Evolutionary conservation across 2,113 vertebrate species (phyloP).

Genomic region (Hippocampus guttulatus): DNA sequence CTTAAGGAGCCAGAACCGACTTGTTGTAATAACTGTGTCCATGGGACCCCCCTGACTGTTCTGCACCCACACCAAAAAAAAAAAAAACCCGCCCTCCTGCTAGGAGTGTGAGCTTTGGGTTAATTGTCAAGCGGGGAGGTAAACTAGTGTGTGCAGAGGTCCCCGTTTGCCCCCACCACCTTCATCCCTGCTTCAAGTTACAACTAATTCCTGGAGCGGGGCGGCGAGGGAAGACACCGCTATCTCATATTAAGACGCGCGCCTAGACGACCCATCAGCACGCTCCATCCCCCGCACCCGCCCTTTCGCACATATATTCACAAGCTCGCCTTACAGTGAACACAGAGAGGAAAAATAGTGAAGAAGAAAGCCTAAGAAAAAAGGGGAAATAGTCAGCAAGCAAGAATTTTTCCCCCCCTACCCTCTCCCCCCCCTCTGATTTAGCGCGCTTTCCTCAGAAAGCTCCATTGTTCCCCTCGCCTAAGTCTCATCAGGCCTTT

Average conservation of each 20-base stretch:
- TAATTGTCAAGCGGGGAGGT: conserved; percentile 95
- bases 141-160: conserved; percentile 88
- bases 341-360: conserved; percentile 56
- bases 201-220: conserved; percentile 87
- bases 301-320: conserved; percentile 35
- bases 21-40: conserved; percentile 52
- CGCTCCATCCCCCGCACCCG: conserved; percentile 15
- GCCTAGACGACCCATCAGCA: conserved; percentile 51
- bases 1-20: conserved; percentile 43
- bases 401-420: conserved; percentile 74
- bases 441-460: conserved; percentile 99
- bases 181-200: conserved; percentile 84
- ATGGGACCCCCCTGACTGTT: conserved; percentile 38
- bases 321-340: conserved; percentile 65
- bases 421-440: conserved; percentile 80
- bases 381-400: conserved; percentile 87
- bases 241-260: conserved; percentile 80
- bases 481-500: conserved; percentile 99
- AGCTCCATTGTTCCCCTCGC: conserved; percentile 98
- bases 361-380: conserved; percentile 56
- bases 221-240: conserved; percentile 77
- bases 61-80: conserved; percentile 43
- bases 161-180: conserved; percentile 35
- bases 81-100: conserved; percentile 53
- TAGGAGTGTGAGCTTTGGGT: conserved; percentile 72